phyloP scores from a whole-genome alignment of 1,140 invertebrate species.

The Onthophagus taurus region DNA sequence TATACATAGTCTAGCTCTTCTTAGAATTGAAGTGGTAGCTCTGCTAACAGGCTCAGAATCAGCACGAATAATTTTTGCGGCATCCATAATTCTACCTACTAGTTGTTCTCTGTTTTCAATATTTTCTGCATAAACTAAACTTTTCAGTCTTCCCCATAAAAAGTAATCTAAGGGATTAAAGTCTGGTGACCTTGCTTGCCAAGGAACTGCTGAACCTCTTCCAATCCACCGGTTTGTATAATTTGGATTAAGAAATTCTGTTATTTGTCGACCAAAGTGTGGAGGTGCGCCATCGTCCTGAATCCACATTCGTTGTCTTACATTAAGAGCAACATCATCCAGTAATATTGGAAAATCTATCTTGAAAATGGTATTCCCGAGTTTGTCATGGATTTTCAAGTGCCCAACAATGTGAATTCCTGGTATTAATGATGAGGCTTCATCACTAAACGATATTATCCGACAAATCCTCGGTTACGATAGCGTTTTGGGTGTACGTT shows the following conservation, averaged over 20 bases:
- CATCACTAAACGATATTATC: constrained; percentile 6
- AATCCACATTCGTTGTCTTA: constrained; percentile 9
- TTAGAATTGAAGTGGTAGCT: no score
- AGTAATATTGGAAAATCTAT: constrained; percentile 7
- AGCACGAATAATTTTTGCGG: no score
- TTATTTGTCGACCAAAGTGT: constrained; percentile 6
- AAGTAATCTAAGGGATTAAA: constrained; percentile 4
- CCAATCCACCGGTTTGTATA: constrained; percentile 9
- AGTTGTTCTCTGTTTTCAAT: no score
- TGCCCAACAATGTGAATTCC: constrained; percentile 8
- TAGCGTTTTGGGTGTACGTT: no score
- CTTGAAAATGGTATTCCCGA: constrained; percentile 8
- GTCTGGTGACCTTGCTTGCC: constrained; percentile 5
- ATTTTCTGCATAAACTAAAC: no score
- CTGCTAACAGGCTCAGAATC: no score
- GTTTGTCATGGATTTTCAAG: constrained; percentile 4
- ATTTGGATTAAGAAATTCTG: constrained; percentile 4
- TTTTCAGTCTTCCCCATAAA: no score
- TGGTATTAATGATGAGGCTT: constrained; percentile 4
- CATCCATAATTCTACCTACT: no score
- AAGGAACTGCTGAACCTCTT: constrained; percentile 4
- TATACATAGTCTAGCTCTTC: no score
- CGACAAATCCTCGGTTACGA: constrained; percentile 10
- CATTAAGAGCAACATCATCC: constrained; percentile 8
- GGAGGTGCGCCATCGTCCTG: constrained; percentile 9